Evolutionary conservation across 2,797 vertebrate genomes (phyloP).

Genomic region (Acipenser oxyrinchus): DNA sequence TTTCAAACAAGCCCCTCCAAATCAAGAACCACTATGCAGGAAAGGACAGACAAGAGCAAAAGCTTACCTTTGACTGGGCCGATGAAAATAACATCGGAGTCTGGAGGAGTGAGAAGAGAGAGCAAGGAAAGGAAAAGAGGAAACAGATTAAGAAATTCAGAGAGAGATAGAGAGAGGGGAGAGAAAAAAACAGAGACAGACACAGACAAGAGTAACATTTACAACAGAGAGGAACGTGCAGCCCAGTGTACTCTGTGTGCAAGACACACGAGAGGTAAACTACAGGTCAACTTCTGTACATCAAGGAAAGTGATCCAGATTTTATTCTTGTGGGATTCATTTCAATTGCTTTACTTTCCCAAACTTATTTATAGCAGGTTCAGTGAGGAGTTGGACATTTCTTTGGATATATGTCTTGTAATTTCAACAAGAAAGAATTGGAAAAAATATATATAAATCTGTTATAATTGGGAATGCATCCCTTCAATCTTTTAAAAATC

Average conservation of each 20-base stretch:
- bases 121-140: constrained; percentile 55
- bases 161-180: constrained; percentile 9
- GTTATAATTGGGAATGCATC: no score
- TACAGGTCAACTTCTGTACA: no score
- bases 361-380: no score
- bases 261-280: not conserved
- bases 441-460: no score
- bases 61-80: constrained; percentile 99
- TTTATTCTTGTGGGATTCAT: no score
- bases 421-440: no score
- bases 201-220: constrained; percentile 35
- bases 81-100: constrained; percentile 98
- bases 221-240: constrained; percentile 6
- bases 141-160: constrained; percentile 32
- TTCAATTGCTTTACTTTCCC: no score
- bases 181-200: constrained; percentile 27
- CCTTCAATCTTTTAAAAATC: no score
- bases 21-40: constrained; percentile 30
- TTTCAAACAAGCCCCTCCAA: no score
- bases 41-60: constrained; percentile 45
- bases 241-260: not conserved
- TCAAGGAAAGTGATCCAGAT: no score
- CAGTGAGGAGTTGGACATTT: no score
- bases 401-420: no score
- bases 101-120: constrained; percentile 73